These are phyloP conservation scores for Tetragnatha montana DNA, from an alignment of 2,888 invertebrate genomes.

Conservation along the genomic window DNA sequence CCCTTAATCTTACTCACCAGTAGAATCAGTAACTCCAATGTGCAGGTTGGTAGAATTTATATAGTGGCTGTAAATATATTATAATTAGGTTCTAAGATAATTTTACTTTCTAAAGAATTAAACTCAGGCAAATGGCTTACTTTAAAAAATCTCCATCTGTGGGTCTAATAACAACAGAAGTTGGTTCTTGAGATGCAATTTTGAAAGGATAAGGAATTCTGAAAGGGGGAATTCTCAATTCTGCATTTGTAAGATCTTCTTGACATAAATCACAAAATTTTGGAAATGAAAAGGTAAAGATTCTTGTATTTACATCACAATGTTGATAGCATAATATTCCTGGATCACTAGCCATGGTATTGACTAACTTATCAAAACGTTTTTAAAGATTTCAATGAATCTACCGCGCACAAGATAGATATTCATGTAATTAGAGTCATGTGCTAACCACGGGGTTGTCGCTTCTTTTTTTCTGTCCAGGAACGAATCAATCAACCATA, in stretches of 20 bases:
- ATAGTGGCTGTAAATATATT: slow-evolving; percentile 79
- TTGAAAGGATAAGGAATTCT: slow-evolving; percentile 89
- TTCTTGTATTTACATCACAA: slow-evolving; percentile 83
- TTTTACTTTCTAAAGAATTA: neutral
- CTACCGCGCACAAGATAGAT: neutral
- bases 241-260: slow-evolving; percentile 51
- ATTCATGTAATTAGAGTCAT: too few relatives aligned
- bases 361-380: neutral
- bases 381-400: neutral
- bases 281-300: slow-evolving; percentile 88
- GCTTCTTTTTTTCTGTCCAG: too few relatives aligned
- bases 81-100: neutral
- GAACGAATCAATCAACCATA: too few relatives aligned
- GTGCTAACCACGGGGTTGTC: too few relatives aligned
- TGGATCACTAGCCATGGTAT: slow-evolving; percentile 65
- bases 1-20: slow-evolving; percentile 73
- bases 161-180: slow-evolving; percentile 89
- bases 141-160: slow-evolving; percentile 91
- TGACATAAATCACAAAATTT: slow-evolving; percentile 86
- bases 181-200: slow-evolving; percentile 86
- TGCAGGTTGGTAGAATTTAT: slow-evolving; percentile 88
- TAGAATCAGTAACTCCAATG: slow-evolving; percentile 91
- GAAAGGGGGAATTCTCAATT: slow-evolving; percentile 84
- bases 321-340: slow-evolving; percentile 91
- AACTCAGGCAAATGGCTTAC: slow-evolving; percentile 75